Evolutionary conservation across 2,113 vertebrate species (phyloP).

Genomic region (Monopterus albus): DNA sequence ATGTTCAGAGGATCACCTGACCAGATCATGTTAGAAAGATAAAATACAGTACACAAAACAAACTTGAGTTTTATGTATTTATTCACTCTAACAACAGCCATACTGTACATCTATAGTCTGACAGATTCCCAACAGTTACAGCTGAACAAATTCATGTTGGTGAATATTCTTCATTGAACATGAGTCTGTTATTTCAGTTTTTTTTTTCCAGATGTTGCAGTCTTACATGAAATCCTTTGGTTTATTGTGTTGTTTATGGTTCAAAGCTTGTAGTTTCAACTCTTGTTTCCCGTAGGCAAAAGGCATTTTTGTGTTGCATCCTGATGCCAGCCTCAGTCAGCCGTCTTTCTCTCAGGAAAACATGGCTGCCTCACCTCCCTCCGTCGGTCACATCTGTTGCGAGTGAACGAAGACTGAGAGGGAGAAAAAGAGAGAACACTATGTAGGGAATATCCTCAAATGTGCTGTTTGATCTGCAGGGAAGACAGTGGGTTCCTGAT

Average conservation of each 20-base stretch:
- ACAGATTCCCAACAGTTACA: background rate
- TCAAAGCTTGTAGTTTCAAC: slow-evolving; percentile 16
- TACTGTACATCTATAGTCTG: background rate
- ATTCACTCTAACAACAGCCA: too few species aligned
- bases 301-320: slow-evolving; percentile 18
- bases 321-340: slow-evolving; percentile 25
- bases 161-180: slow-evolving; percentile 10
- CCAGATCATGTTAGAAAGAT: too few species aligned
- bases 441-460: background rate
- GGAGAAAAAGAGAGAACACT: background rate
- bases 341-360: slow-evolving; percentile 17
- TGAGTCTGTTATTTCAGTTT: background rate
- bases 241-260: background rate
- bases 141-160: background rate
- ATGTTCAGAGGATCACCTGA: too few species aligned
- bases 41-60: too few species aligned
- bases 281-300: slow-evolving; percentile 31
- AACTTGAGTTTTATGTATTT: too few species aligned
- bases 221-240: background rate
- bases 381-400: slow-evolving; percentile 7
- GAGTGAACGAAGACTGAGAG: background rate
- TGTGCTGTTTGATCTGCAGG: slow-evolving; percentile 20
- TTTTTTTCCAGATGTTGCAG: slow-evolving; percentile 3
- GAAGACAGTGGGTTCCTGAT: background rate
- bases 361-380: background rate